Evolutionary conservation across 2,888 invertebrate genomes (phyloP), one percentile per base, ranked within the genome.

Genomic region (Epiblema foenella): DNA sequence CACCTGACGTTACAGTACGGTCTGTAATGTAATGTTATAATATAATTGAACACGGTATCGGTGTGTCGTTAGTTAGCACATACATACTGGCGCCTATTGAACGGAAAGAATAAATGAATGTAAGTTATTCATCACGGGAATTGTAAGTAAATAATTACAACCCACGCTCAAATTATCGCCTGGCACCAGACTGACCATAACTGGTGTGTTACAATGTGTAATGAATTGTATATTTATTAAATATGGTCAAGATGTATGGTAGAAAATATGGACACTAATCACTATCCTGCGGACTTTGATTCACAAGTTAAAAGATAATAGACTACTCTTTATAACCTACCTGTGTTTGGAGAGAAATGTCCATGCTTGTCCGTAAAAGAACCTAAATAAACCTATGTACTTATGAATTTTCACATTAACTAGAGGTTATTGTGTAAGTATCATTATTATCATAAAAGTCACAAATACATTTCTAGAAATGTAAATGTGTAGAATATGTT

Each of bases 181-280:
- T 20, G 70, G 59, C 58, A 59, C 69, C 65, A 70, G 70, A 70
- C 70, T 33, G 52, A 33, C 70, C 70, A 54, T 70, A 70, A 46
- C 46, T 46, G 65, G 70, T 29, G 65, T 52, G 59, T 29, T 69
- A 64, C 33, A 69, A 69, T 57, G 54, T 58, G 37, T 63, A 52
- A 52, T 69, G 64, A 59, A 69, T 59, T 65, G 59, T 70, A 65
- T 52, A 70, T 70, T 70, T 70, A 65, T 70, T 65, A 58, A 29
- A 59, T 46, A 54, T 24, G 24, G 52, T 24, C 65, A 54, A 46
- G 67, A 69, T 63, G 46, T 49, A 67, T 67, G 62, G 37, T 29
- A 71, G 18, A 60, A 37, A 67, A 71, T 71, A 71, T 57, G 62
- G 71, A 67, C 49, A 67, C 46, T 70, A 70, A 66, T 66, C 46